Conservation (phyloP, 2,113 vertebrate genomes). For the Corythaeola cristata region DNA sequence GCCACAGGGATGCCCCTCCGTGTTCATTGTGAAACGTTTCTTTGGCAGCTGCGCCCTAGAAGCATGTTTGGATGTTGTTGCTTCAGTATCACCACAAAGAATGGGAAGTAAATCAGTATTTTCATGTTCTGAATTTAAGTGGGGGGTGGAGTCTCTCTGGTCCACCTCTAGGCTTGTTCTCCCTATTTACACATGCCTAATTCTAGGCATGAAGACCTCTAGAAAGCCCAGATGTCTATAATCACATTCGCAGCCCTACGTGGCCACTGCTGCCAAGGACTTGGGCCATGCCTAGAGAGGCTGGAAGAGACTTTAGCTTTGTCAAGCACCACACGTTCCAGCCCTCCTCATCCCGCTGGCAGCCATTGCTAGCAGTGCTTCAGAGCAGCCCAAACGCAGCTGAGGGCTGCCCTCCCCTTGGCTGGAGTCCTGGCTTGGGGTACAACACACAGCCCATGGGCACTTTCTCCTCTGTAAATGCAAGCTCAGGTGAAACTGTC, state of each 20-base stretch:
- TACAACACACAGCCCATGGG: neutral
- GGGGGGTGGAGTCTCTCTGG: neutral
- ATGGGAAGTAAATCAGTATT: neutral
- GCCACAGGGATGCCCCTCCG: conserved; percentile 50
- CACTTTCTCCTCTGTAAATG: neutral
- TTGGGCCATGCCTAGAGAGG: neutral
- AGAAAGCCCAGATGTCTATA: neutral
- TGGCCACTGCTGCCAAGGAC: neutral
- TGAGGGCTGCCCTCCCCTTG: neutral
- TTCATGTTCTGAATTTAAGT: neutral
- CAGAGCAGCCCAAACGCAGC: neutral
- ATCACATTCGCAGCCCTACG: neutral
- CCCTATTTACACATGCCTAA: neutral
- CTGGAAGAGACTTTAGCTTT: neutral
- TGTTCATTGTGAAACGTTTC: neutral
- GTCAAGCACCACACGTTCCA: neutral
- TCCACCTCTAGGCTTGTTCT: neutral
- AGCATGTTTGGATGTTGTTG: neutral
- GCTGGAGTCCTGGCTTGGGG: neutral
- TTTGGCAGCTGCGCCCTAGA: conserved; percentile 27
- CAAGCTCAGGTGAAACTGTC: neutral
- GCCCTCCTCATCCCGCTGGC: neutral
- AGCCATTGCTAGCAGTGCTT: neutral
- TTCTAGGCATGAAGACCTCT: neutral
- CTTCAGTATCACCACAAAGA: neutral